Base-by-base conservation (phyloP, 1,140 invertebrate genomes). In the Limonius californicus region DNA sequence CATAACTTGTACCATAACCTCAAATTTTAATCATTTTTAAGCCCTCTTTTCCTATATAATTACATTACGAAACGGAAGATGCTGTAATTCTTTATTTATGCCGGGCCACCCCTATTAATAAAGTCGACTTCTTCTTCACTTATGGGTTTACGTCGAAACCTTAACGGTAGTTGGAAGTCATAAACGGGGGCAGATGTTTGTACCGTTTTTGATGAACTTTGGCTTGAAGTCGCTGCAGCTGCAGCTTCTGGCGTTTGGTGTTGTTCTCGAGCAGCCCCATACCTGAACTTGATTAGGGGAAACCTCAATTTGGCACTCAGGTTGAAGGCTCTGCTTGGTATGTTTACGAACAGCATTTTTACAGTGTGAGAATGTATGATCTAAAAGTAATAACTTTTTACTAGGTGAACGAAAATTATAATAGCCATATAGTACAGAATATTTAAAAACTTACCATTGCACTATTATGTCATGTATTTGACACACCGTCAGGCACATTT, bases 61-160 rank as follows among this genome's bases (percentile, higher is more conserved):
- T 27, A 27, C 23, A 27, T 27, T 27, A 27, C 23, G 23, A 27
- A 27, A 27, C 23, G 9, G 9, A 9, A 27, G 9, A 27, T 9
- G 9, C 23, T 9, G 23, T 27, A 27, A 27, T 27, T 9, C n/a
- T n/a, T n/a, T n/a, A n/a, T n/a, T 27, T 27, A 27, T 27, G 4
- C 42, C 2, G 42, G 42, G 2, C 42, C 42, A 45, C 42, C 42
- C 42, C 42, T 45, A 45, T 45, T 45, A 45, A 45, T 45, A 18
- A 6, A 45, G 14, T 2, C 42, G 6, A 45, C 14, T n/a, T 45
- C 42, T 4, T n/a, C 42, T n/a, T 18, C 16, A 18, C 16, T 18
- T 45, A 45, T 45, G 6, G 42, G 42, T 45, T n/a, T 18, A 45
- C 42, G 42, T 45, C 14, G 4, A 45, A 15, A 45, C 12, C 42